Conservation (phyloP, 1,140 invertebrate species). For the Hyposmocoma kahamanoa region DNA sequence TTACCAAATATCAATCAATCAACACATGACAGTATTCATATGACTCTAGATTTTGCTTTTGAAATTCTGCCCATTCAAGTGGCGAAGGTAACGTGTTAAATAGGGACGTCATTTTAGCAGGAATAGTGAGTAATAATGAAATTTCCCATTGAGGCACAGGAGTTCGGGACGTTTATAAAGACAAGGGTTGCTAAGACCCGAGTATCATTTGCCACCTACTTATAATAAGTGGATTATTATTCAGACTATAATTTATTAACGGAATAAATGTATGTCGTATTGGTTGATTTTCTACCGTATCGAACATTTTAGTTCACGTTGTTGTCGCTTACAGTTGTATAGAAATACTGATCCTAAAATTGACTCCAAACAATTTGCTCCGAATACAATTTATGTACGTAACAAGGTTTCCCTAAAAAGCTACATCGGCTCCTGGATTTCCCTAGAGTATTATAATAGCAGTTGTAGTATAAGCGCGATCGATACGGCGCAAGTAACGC, state of each 20-base stretch:
- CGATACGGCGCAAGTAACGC: conserved; percentile 24
- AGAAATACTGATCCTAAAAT: too few relatives aligned
- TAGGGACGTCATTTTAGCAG: neutral
- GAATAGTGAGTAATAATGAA: neutral
- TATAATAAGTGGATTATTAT: neutral
- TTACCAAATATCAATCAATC: too few relatives aligned
- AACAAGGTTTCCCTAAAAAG: neutral
- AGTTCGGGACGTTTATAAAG: conserved; percentile 28
- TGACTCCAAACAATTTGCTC: too few relatives aligned
- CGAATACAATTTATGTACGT: too few relatives aligned
- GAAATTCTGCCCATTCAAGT: too few relatives aligned
- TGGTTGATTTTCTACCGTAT: too few relatives aligned
- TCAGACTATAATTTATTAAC: too few relatives aligned
- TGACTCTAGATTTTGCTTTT: too few relatives aligned
- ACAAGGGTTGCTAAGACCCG: conserved; percentile 23
- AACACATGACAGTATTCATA: too few relatives aligned
- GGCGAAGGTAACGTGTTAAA: neutral
- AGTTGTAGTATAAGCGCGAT: conserved; percentile 19
- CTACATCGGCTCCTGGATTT: neutral
- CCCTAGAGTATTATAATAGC: conserved; percentile 1
- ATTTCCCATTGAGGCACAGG: neutral
- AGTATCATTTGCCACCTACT: conserved; percentile 2
- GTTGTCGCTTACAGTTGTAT: too few relatives aligned
- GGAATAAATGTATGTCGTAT: too few relatives aligned
- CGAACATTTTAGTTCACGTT: too few relatives aligned